Percentiles rank a stretch among this genome's conserved stretches.
Conservation (phyloP, 1,140 invertebrate genomes). For the Drosophila persimilis region DNA sequence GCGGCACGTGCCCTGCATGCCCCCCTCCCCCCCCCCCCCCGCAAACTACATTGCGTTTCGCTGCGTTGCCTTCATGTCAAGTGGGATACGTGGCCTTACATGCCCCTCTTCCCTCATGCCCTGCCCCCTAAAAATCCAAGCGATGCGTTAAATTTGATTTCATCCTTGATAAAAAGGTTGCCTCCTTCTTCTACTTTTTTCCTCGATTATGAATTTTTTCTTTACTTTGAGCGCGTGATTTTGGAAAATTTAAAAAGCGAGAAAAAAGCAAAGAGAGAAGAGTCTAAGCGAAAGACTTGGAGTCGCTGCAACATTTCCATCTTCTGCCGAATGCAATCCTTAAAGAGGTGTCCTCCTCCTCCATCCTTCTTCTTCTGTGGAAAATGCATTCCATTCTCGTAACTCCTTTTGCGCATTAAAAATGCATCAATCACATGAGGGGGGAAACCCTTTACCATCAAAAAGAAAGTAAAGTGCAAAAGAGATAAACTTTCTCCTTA, state of each 20-base stretch:
- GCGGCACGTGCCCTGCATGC: conserved; percentile 58
- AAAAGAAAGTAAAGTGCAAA: conserved; percentile 5
- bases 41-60: conserved; percentile 8
- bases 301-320: not conserved
- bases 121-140: conserved; percentile 38
- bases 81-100: conserved; percentile 57
- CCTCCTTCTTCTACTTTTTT: conserved; percentile 27
- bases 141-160: conserved; percentile 81
- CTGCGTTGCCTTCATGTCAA: conserved; percentile 55
- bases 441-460: conserved; percentile 6
- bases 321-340: not conserved
- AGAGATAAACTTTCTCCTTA: conserved; percentile 55
- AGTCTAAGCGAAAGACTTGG: not conserved
- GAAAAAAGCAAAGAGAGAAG: not conserved
- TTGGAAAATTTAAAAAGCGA: conserved; percentile 32
- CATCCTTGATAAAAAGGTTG: conserved; percentile 64
- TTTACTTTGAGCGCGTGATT: conserved; percentile 33
- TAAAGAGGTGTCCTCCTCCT: conserved; percentile 1
- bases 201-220: conserved; percentile 45
- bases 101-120: conserved; percentile 2
- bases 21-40: not conserved
- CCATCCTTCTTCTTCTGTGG: conserved; percentile 3
- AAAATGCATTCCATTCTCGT: conserved; percentile 41
- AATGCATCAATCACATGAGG: conserved; percentile 77
- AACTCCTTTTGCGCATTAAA: conserved; percentile 69